Conservation (phyloP, 2,113 vertebrate genomes). For the Catharus bicknelli region DNA sequence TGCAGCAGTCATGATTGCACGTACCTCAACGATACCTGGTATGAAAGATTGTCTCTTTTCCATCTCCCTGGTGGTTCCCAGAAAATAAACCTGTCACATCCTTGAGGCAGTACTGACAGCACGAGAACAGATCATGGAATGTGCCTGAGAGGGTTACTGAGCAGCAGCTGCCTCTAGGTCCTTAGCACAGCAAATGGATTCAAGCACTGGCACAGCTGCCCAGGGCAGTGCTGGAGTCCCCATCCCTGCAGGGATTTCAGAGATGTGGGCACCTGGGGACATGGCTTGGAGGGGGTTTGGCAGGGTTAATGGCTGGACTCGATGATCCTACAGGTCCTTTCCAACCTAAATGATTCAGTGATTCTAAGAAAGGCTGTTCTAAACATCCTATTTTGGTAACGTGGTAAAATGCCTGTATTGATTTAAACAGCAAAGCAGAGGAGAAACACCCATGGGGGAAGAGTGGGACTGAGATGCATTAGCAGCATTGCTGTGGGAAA, state of each 20-base stretch:
- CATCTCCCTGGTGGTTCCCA: neutral
- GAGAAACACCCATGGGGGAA: neutral
- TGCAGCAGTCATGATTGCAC: fast-evolving
- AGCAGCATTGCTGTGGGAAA: neutral
- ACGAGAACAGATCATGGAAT: neutral
- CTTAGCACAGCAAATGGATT: neutral
- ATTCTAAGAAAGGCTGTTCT: neutral
- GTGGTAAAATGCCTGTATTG: constrained; percentile 1
- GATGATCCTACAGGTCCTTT: neutral
- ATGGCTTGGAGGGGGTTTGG: neutral
- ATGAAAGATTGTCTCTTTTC: neutral
- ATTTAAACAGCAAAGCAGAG: neutral
- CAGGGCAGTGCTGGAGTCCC: neutral
- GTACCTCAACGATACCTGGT: fast-evolving
- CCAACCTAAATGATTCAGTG: neutral
- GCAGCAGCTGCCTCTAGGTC: neutral
- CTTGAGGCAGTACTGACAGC: neutral
- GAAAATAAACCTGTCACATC: constrained; percentile 19
- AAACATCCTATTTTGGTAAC: neutral
- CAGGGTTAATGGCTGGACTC: neutral
- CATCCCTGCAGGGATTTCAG: neutral
- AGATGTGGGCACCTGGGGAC: neutral
- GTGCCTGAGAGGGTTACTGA: neutral
- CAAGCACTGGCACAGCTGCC: neutral
- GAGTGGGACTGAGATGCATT: neutral